Base-by-base conservation (phyloP, 2,113 vertebrate genomes). In the Centropristis striata region DNA sequence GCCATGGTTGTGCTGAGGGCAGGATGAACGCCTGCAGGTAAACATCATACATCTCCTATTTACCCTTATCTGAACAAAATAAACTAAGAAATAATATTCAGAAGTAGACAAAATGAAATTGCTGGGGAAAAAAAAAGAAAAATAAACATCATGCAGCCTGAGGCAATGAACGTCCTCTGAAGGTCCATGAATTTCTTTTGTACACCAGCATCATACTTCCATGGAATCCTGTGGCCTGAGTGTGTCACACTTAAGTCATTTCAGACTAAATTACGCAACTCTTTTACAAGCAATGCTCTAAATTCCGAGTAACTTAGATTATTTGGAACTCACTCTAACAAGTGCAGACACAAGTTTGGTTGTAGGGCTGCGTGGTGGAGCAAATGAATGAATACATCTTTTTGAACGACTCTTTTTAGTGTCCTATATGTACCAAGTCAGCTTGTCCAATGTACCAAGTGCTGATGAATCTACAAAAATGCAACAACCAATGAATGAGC, bases 21-120 rank as follows among this genome's bases (percentile, higher is more conserved):
- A 75, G n/a, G 46, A 51, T 32, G 47, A 42, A 58, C 61, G 71
- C 70, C 73, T 74, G 67, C 25, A 85, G 79, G 73, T 69, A 39
- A 76, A 76, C 41, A 68, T 53, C 21, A 70, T 36, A 44, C 32
- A 44, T n/a, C n/a, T n/a, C n/a, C n/a, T n/a, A n/a, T n/a, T n/a
- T n/a, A n/a, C n/a, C n/a, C n/a, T n/a, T n/a, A n/a, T n/a, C n/a
- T n/a, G n/a, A n/a, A n/a, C n/a, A n/a, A n/a, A n/a, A n/a, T n/a
- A n/a, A n/a, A n/a, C n/a, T n/a, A n/a, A n/a, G n/a, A n/a, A n/a
- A n/a, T n/a, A n/a, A n/a, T n/a, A n/a, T n/a, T n/a, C n/a, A n/a
- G n/a, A n/a, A n/a, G n/a, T n/a, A n/a, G n/a, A n/a, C n/a, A n/a
- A n/a, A n/a, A n/a, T n/a, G n/a, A n/a, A n/a, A n/a, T n/a, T n/a